A percentile compares a stretch with the other conserved stretches of the same genome.
Evolutionary conservation across 2,888 invertebrate species (phyloP).

Genomic region (Machimus rusticus): DNA sequence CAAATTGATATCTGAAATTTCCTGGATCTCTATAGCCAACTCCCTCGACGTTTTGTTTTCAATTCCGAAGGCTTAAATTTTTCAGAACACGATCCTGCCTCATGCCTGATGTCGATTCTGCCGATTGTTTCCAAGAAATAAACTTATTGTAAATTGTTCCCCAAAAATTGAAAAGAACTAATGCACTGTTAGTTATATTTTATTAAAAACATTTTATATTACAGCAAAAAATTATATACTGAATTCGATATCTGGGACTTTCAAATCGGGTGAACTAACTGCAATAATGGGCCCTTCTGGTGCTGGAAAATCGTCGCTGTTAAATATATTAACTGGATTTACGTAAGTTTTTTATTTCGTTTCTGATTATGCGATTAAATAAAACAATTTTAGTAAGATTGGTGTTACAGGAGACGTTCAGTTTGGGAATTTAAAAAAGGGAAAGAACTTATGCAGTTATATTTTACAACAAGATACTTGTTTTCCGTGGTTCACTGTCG

Average conservation of each 20-base stretch:
- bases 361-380: conserved; percentile 55
- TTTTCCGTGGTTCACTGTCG: conserved; percentile 81
- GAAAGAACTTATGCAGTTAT: conserved; percentile 84
- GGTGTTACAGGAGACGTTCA: conserved; percentile 74
- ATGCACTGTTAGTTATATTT: background rate
- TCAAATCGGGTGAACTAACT: conserved; percentile 78
- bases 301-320: conserved; percentile 87
- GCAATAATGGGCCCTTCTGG: conserved; percentile 94
- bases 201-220: conserved; percentile 54
- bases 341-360: conserved; percentile 67
- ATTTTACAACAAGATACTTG: conserved; percentile 92
- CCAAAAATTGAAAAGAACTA: background rate
- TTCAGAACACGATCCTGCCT: no score
- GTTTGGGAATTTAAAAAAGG: conserved; percentile 63
- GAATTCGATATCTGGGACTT: conserved; percentile 74
- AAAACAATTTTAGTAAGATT: conserved; percentile 64
- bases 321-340: conserved; percentile 91
- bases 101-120: no score
- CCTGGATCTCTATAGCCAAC: no score
- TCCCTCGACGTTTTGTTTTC: no score
- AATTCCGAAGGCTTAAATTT: no score
- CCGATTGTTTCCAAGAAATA: no score
- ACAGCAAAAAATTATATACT: conserved; percentile 74
- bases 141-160: no score
- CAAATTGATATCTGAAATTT: no score